Evolutionary conservation across 1,140 invertebrate genomes (phyloP).

Genomic region (Drosophila lini): DNA sequence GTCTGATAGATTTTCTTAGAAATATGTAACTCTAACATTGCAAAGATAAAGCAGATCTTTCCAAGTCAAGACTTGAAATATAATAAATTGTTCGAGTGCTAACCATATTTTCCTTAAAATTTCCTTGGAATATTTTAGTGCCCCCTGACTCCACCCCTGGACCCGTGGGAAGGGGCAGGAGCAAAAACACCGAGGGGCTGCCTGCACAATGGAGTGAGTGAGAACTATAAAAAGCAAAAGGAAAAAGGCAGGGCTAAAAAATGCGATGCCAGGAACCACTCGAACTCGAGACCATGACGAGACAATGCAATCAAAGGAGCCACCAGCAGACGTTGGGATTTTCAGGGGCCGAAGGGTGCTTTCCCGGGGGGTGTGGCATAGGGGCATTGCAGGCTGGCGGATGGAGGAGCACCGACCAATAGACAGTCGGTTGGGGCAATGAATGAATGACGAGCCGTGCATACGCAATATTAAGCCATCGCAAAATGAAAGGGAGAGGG

Average conservation of each 20-base stretch:
- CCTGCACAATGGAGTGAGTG: constrained; percentile 31
- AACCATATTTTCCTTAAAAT: neutral
- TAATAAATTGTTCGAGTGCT: neutral
- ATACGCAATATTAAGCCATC: constrained; percentile 78
- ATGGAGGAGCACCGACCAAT: constrained; percentile 7
- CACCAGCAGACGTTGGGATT: constrained; percentile 31
- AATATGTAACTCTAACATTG: no score
- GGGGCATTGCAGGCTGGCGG: neutral
- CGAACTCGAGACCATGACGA: constrained; percentile 80
- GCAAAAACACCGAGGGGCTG: neutral
- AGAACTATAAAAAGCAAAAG: constrained; percentile 23
- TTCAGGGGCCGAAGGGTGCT: constrained; percentile 6
- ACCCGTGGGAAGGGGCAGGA: constrained; percentile 30
- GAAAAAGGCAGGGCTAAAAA: constrained; percentile 18
- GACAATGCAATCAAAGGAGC: constrained; percentile 81
- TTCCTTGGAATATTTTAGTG: constrained; percentile 17
- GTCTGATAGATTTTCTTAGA: neutral
- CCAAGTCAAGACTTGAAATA: no score
- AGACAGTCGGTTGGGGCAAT: constrained; percentile 46
- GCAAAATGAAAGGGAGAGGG: constrained; percentile 16
- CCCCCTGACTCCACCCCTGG: constrained; percentile 54
- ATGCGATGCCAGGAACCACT: constrained; percentile 68
- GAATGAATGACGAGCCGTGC: constrained; percentile 73
- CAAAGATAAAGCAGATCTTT: neutral
- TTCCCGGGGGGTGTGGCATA: neutral